A percentile compares a stretch with the other conserved stretches of the same genome.
These are phyloP conservation scores for Aegithalos caudatus DNA, from an alignment of 2,113 vertebrate species.

Conservation along the genomic window DNA sequence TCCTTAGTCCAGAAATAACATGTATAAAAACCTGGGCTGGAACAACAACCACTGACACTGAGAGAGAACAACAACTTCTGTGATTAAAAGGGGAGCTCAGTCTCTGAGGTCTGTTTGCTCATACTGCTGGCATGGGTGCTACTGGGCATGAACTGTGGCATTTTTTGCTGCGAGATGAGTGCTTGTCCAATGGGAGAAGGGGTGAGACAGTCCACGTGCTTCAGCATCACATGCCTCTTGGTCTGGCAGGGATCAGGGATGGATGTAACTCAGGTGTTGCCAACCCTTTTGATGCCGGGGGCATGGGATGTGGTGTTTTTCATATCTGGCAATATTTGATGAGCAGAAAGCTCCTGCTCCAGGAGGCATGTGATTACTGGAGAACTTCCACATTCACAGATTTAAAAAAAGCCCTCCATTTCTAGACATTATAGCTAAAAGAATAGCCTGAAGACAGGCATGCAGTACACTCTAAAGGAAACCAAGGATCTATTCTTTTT, in stretches of 20 bases:
- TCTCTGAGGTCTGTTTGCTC: constrained; percentile 3
- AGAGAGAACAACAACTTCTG: background rate
- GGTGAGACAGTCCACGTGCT: background rate
- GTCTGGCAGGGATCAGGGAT: background rate
- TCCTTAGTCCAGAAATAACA: background rate
- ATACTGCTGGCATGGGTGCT: constrained; percentile 18
- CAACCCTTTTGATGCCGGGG: background rate
- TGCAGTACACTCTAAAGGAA: background rate
- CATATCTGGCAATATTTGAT: background rate
- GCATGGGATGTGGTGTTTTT: background rate
- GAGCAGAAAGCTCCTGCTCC: background rate
- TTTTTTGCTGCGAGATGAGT: background rate
- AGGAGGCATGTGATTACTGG: background rate
- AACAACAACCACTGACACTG: background rate
- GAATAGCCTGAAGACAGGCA: background rate
- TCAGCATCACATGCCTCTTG: background rate
- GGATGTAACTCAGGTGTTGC: background rate
- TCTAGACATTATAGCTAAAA: background rate
- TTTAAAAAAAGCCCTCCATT: background rate
- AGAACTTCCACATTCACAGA: background rate
- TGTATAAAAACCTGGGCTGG: background rate
- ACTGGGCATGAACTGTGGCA: background rate
- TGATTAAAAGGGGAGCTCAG: background rate
- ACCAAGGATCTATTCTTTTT: background rate
- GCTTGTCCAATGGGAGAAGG: constrained; percentile 3